These are phyloP conservation scores for Cheilosia variabilis DNA, from an alignment of 2,888 invertebrate species.

Conservation along the genomic window DNA sequence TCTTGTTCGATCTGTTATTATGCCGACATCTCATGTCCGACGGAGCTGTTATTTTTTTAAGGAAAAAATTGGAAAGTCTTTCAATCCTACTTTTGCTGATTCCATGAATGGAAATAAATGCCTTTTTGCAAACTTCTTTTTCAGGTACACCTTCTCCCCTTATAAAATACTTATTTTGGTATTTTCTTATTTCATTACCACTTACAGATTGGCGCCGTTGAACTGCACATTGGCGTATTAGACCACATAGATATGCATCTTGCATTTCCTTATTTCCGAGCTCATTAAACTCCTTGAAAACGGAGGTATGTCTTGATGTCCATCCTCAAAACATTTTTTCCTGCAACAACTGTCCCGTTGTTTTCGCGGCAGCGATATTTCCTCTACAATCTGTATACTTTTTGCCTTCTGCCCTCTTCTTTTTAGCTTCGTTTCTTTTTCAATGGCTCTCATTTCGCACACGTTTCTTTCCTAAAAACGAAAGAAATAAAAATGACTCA, in stretches of 20 bases:
- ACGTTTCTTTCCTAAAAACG: background rate
- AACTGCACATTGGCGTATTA: background rate
- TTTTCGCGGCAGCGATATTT: background rate
- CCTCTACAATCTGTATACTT: slow-evolving; percentile 3
- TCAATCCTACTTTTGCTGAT: background rate
- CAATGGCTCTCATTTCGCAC: slow-evolving; percentile 2
- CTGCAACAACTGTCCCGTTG: background rate
- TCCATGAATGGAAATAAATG: background rate
- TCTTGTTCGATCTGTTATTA: background rate
- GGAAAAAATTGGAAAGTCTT: background rate
- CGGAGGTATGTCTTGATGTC: background rate
- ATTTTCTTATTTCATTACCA: background rate
- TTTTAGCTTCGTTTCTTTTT: slow-evolving; percentile 3
- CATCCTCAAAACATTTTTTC: background rate
- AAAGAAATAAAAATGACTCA: slow-evolving; percentile 1
- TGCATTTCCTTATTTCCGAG: background rate
- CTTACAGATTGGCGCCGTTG: background rate
- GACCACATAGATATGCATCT: slow-evolving; percentile 3
- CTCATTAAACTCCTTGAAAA: background rate
- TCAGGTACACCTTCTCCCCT: background rate
- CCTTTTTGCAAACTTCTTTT: background rate
- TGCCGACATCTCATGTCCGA: slow-evolving; percentile 4
- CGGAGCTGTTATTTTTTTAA: background rate
- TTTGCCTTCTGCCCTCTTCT: slow-evolving; percentile 2
- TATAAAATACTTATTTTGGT: background rate